These are phyloP conservation scores for Drosophila buzzatii DNA, from an alignment of 2,888 invertebrate species.

Conservation along the genomic window DNA sequence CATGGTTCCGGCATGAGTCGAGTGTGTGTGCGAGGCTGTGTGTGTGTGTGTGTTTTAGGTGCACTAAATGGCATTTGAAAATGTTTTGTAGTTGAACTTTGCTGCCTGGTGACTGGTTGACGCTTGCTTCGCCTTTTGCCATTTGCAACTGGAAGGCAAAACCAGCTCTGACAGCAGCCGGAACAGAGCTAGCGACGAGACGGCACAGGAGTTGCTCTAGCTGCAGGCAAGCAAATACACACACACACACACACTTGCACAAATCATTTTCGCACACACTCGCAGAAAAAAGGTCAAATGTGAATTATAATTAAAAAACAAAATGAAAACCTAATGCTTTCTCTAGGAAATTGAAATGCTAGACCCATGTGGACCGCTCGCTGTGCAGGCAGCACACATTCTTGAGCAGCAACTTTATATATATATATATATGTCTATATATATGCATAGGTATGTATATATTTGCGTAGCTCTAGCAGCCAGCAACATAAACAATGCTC, in stretches of 20 bases:
- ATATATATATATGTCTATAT: not conserved
- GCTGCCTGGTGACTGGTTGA: conserved; percentile 50
- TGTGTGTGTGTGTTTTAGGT: conserved; percentile 54
- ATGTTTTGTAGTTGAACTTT: conserved; percentile 79
- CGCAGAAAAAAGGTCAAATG: conserved; percentile 55
- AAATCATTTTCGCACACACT: conserved; percentile 23
- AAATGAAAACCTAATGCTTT: conserved; percentile 66
- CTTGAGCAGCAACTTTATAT: not conserved
- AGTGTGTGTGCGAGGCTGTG: conserved; percentile 16
- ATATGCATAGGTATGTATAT: not conserved
- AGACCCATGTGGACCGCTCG: conserved; percentile 23
- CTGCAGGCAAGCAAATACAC: conserved; percentile 30
- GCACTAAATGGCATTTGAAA: conserved; percentile 78
- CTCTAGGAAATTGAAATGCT: conserved; percentile 70
- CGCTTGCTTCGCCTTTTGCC: conserved; percentile 77
- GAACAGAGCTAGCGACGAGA: conserved; percentile 1
- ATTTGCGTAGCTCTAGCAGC: conserved; percentile 17
- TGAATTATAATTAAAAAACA: conserved; percentile 58
- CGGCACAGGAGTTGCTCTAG: conserved; percentile 37
- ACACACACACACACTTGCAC: conserved; percentile 21
- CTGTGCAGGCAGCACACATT: conserved; percentile 15
- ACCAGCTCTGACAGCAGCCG: conserved; percentile 43
- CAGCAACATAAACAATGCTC: not conserved
- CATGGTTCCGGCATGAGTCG: conserved; percentile 61
- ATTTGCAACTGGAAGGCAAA: conserved; percentile 59